Conservation (phyloP, 2,797 vertebrate genomes). For the Gambusia yucatana region DNA sequence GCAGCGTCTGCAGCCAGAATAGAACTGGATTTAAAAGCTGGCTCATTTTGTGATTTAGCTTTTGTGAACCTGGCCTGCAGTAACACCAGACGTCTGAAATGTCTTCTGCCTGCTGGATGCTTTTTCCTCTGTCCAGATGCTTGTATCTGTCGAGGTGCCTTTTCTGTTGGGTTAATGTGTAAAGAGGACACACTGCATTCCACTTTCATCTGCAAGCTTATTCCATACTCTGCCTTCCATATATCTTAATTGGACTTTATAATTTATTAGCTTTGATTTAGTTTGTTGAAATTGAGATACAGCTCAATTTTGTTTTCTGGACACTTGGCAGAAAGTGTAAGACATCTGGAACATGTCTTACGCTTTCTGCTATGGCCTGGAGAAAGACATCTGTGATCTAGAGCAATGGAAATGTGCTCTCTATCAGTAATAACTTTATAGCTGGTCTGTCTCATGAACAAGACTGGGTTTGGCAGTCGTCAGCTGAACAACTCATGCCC, state of each 20-base stretch:
- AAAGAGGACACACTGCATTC: not conserved
- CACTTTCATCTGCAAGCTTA: not conserved
- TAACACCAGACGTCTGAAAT: constrained; percentile 6
- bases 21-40: constrained; percentile 3
- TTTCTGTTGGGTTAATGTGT: not conserved
- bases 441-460: too few species aligned
- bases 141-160: not conserved
- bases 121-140: not conserved
- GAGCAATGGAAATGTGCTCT: too few species aligned
- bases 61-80: constrained; percentile 12
- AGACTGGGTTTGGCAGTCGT: too few species aligned
- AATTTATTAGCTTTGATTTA: too few species aligned
- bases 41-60: constrained; percentile 6
- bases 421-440: too few species aligned
- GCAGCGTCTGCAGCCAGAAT: constrained; percentile 10
- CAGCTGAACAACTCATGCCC: too few species aligned
- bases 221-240: not conserved
- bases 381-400: too few species aligned
- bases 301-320: too few species aligned
- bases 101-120: not conserved
- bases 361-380: too few species aligned
- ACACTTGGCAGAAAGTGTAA: too few species aligned
- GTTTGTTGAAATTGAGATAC: too few species aligned
- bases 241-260: not conserved
- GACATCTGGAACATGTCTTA: too few species aligned